phyloP scores from a whole-genome alignment of 1,140 invertebrate genomes.

The Zaprionus taronus region DNA sequence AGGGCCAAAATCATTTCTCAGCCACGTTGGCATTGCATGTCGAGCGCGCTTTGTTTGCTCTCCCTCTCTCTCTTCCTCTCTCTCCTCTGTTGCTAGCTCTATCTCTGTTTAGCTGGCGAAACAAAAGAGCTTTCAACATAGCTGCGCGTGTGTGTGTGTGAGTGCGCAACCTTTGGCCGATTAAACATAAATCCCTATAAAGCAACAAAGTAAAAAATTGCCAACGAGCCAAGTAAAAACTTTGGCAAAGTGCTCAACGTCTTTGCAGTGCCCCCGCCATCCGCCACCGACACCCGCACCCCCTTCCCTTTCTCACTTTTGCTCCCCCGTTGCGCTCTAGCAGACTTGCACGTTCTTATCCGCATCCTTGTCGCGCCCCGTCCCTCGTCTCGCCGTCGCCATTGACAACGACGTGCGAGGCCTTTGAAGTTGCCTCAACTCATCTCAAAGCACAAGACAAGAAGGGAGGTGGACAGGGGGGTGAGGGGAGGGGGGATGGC shows the following conservation, averaged over 20 bases:
- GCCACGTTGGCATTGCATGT: constrained; percentile 40
- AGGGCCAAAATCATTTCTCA: constrained; percentile 45
- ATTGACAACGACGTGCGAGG: constrained; percentile 66
- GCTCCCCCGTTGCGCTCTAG: neutral
- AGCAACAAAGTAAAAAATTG: constrained; percentile 81
- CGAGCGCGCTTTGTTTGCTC: constrained; percentile 2
- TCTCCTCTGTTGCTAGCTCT: neutral
- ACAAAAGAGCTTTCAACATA: constrained; percentile 70
- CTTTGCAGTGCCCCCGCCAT: constrained; percentile 10
- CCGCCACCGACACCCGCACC: no score
- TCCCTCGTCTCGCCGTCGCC: constrained; percentile 22
- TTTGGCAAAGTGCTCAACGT: constrained; percentile 77
- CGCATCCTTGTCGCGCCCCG: constrained; percentile 25
- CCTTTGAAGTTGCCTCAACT: constrained; percentile 68
- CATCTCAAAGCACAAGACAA: constrained; percentile 6
- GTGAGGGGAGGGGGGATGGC: no score
- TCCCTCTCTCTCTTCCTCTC: neutral
- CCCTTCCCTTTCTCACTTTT: neutral
- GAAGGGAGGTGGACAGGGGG: no score
- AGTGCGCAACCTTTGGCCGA: constrained; percentile 74
- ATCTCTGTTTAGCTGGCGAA: constrained; percentile 31
- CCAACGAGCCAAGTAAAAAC: constrained; percentile 82
- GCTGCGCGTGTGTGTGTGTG: constrained; percentile 25
- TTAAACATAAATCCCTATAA: constrained; percentile 82
- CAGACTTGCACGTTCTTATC: constrained; percentile 43